Conservation (phyloP, 2,113 vertebrate genomes). For the Odontophorus gujanensis region DNA sequence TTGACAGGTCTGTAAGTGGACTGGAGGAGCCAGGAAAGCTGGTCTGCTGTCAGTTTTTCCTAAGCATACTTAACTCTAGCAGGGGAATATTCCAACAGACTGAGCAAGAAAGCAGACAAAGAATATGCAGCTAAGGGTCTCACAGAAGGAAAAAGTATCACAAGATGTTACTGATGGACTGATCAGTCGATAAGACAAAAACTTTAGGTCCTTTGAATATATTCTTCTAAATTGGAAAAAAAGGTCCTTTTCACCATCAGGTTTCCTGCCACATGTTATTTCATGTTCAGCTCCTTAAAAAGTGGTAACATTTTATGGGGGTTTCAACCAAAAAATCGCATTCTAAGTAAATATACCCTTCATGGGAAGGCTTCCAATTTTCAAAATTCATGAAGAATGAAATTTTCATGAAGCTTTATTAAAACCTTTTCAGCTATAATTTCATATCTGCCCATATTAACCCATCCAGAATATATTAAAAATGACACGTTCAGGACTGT, state of each 20-base stretch:
- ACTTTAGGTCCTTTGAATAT: background rate
- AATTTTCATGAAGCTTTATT: conserved; percentile 3
- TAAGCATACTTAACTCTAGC: background rate
- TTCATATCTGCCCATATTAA: background rate
- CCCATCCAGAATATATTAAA: background rate
- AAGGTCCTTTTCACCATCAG: background rate
- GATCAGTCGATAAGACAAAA: background rate
- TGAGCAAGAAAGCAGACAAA: background rate
- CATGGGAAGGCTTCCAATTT: background rate
- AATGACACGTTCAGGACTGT: conserved; percentile 1
- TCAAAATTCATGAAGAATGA: background rate
- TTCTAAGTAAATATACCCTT: background rate
- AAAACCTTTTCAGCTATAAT: background rate
- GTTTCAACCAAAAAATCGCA: background rate
- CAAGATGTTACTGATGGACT: background rate
- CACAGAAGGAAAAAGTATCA: background rate
- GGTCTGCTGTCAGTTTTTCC: conserved; percentile 6
- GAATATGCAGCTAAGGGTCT: background rate
- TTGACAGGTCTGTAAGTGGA: conserved; percentile 1
- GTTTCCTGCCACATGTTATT: background rate
- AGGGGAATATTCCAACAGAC: conserved; percentile 2
- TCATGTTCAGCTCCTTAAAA: background rate
- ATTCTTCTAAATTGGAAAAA: background rate
- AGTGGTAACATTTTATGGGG: rapidly evolving
- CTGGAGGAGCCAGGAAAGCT: conserved; percentile 32